phyloP scores from a whole-genome alignment of 2,113 vertebrate genomes.

The Pangasianodon hypophthalmus region DNA sequence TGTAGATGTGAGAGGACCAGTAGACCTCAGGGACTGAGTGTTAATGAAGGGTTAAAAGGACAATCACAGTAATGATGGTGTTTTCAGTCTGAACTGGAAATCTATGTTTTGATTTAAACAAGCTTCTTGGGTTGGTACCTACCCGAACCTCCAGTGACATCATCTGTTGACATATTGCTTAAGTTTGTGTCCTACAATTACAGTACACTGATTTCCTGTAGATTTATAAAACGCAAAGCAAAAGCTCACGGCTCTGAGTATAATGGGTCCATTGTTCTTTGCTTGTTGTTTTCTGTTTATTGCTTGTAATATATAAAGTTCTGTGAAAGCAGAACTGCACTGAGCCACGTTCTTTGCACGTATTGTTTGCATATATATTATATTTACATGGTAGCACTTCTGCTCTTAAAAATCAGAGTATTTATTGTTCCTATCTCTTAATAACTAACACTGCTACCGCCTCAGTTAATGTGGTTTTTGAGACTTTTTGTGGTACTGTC shows the following conservation, averaged over 20 bases:
- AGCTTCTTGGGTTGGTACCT: not conserved
- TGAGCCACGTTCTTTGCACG: not conserved
- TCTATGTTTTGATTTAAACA: not conserved
- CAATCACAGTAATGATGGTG: not conserved
- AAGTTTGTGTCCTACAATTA: not conserved
- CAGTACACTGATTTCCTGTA: constrained; percentile 15
- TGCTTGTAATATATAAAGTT: not conserved
- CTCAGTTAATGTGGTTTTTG: not conserved
- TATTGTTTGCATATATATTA: not conserved
- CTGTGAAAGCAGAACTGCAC: not conserved
- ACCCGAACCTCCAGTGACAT: not conserved
- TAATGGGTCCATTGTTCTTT: not conserved
- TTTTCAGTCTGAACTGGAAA: not conserved
- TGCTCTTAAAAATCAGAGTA: not conserved
- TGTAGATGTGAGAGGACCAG: not conserved
- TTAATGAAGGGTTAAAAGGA: not conserved
- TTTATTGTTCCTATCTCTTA: not conserved
- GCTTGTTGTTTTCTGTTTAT: constrained; percentile 12
- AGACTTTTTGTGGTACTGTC: not conserved
- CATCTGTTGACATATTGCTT: not conserved
- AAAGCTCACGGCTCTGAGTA: not conserved
- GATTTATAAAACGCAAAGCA: not conserved
- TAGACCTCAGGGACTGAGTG: not conserved
- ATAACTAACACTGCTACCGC: not conserved
- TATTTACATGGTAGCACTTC: not conserved